Base-by-base conservation (phyloP, 2,113 vertebrate genomes). In the Tichodroma muraria region DNA sequence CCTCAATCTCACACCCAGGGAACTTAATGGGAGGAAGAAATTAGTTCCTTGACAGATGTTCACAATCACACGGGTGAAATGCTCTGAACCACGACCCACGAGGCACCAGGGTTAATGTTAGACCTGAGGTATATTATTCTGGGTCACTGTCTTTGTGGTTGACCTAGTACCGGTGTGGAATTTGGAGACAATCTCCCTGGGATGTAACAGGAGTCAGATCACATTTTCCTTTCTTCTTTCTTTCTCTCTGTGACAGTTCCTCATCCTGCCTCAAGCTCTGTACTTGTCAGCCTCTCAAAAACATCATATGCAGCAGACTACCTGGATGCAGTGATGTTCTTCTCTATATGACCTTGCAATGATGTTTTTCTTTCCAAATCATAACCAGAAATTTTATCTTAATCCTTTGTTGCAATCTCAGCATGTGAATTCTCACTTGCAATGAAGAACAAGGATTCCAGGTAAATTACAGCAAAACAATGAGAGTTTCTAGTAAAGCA, bases 321-420 rank as follows among this genome's bases (percentile, higher is more conserved):
- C 93, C 91, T 95, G 81, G 72, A 80, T 95, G 65, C 56, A 93
- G 71, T 23, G 71, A 66, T 93, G 66, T 52, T 88, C 76, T 88
- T 96, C 91, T 93, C 75, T 77, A 7, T 77, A 47, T 88, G 94
- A 96, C 94, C 94, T 94, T 95, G 89, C 81, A 95, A 85, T 2
- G 19, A 77, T 66, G 30, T 82, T 76, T 80, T 89, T 70, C 54
- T 91, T 88, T 28, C 33, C 1, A 1, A 7, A 20, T 83, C 37
- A 0, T 6, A 53, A 60, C 25, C 60, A 78, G 66, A 63, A 85
- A 65, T 85, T 94, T 95, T 93, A 83, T 88, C 91, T 95, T 94
- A 94, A 91, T 88, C 71, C 52, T 95, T 90, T 89, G 78, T 91
- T 96, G 88, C 68, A 68, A 85, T 68, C 82, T 91, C 85, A 68